Base-by-base conservation (phyloP, 2,113 vertebrate species). In the Climacteris rufus region DNA sequence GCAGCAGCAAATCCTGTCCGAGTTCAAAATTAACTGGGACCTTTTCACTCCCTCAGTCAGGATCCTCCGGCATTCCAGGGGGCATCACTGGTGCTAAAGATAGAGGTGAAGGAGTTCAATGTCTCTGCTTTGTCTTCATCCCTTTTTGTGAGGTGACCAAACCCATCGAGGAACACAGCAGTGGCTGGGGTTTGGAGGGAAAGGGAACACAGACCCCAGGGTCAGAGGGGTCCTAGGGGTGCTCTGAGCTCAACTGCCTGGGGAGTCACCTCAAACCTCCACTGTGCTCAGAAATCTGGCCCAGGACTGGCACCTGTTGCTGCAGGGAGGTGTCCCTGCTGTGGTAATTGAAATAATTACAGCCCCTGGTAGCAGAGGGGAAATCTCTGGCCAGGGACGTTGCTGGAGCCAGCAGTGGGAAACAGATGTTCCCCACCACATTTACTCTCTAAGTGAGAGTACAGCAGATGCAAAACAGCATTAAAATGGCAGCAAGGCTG, bases 361-460 rank as follows among this genome's bases (percentile, higher is more conserved):
- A 95, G 85, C 94, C 88, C 93, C 53, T 7, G 13, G 91, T 28
- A 83, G 94, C 42, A 22, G 93, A 83, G 92, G 92, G 86, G 88
- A 89, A 96, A 95, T 90, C 8, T 3, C 87, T 28, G 88, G 90
- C 92, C 77, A 0, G 92, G 95, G 96, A 97, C 6, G 7, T 74
- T 1, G 6, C 57, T 25, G 21, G 94, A 96, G 91, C 94, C 81
- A 49, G 88, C 84, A 84, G 91, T 15, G 56, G 89, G 80, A 96
- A 97, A 94, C 97, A 97, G 97, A 94, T 97, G 97, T 96, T 97
- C 87, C 92, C 76, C 95, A 95, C 79, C 56, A 95, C 95, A 91
- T 95, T 96, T 96, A 21, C 83, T 91, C 95, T 95, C 93, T 83
- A 77, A 96, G 89, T 95, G 90, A 69, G 94, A 92, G 87, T 5